Base-by-base conservation (phyloP, 2,113 vertebrate genomes). In the Hipposideros armiger region DNA sequence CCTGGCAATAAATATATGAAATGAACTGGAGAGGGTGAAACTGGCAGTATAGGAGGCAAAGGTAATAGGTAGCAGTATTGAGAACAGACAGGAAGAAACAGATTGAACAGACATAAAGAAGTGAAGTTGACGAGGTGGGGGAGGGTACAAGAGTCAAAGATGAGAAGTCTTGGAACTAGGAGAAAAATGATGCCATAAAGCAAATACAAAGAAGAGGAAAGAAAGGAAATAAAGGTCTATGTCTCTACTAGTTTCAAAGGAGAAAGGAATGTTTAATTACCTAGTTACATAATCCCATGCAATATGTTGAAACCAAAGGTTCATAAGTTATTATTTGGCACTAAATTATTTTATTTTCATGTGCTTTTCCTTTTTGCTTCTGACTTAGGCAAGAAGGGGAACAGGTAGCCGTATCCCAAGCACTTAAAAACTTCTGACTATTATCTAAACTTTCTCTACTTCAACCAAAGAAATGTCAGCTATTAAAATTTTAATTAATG, bases 401-500 rank as follows among this genome's bases (percentile, higher is more conserved):
- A 47, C 3, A 32, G 11, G 47, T 40, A 92, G 67, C 36, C 36
- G 66, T 58, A 66, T 66, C 56, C 30, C 66, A 56, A 67, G 47
- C 69, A 87, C 32, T 60, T 81, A 50, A 92, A 88, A 83, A 82
- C 10, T 92, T 92, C 19, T 74, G 30, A 73, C 16, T 11, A 14
- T 82, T 82, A 81, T 40, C 62, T 86, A 86, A 81, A 9, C 62
- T 95, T 81, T 87, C 36, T 74, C 30, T 94, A 36, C 64, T 80
- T 87, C 19, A 72, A 78, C 19, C 62, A 78, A 95, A 76, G 67
- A 50, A 60, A 60, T 80, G 36, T 36, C 28, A 64, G 20, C 69
- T 58, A 40, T 56, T 73, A 72, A 87, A 81, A 81, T 32, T 74
- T 67, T 66, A 92, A 32, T 50, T 66, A 92, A 32, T 50, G 50